phyloP scores from a whole-genome alignment of 2,113 vertebrate species.

The Ovibos moschatus region DNA sequence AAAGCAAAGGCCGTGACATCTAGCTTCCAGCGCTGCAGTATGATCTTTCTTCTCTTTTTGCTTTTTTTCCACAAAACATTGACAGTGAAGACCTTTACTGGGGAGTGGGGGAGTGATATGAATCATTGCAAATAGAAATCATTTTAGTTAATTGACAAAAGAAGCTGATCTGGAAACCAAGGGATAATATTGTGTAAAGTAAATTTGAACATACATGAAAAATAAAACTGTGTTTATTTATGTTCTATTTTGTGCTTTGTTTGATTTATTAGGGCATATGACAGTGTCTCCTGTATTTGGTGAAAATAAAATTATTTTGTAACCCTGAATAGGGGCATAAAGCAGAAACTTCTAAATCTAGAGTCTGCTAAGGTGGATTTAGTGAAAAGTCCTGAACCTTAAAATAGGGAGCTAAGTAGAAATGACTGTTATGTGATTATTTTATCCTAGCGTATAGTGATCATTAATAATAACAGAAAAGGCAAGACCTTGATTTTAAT shows the following conservation, averaged over 20 bases:
- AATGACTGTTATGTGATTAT: background rate
- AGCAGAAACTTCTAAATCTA: background rate
- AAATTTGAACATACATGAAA: slow-evolving; percentile 44
- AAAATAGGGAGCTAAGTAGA: background rate
- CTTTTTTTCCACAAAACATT: slow-evolving; percentile 12
- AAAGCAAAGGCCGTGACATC: slow-evolving; percentile 42
- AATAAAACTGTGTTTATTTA: background rate
- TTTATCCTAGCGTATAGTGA: background rate
- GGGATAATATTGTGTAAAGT: slow-evolving; percentile 27
- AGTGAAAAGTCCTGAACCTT: background rate
- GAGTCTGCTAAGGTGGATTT: background rate
- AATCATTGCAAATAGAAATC: slow-evolving; percentile 65
- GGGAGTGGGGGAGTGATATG: background rate
- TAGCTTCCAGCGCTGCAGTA: slow-evolving; percentile 52
- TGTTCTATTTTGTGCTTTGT: background rate
- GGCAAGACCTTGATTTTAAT: background rate
- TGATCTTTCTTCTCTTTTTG: slow-evolving; percentile 22
- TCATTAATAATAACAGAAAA: background rate
- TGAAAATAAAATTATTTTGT: slow-evolving; percentile 56
- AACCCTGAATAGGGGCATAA: background rate
- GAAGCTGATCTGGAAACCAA: slow-evolving; percentile 65
- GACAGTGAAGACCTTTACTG: slow-evolving; percentile 51
- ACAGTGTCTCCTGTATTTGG: slow-evolving; percentile 48
- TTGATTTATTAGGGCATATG: background rate
- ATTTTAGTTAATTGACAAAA: slow-evolving; percentile 56